These are phyloP conservation scores for Thripadectes ignobilis DNA, from an alignment of 2,797 vertebrate genomes.

Conservation along the genomic window DNA sequence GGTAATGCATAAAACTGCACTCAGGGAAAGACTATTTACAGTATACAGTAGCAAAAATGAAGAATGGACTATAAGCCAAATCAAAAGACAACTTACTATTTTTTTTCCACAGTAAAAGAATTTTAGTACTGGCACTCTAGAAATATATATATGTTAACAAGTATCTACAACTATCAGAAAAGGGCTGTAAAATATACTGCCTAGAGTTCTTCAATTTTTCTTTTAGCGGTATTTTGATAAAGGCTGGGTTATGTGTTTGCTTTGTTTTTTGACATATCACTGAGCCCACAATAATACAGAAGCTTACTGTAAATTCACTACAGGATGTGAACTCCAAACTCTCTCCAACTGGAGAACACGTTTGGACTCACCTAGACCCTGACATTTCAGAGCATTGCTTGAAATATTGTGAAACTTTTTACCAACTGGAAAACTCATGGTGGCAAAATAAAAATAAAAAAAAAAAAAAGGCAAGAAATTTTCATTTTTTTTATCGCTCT, in stretches of 20 bases:
- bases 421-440: background rate
- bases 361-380: background rate
- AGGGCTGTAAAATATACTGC: background rate
- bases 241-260: background rate
- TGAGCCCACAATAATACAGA: background rate
- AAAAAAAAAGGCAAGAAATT: background rate
- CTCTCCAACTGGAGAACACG: background rate
- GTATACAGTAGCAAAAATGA: background rate
- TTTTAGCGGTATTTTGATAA: background rate
- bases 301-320: background rate
- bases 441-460: background rate
- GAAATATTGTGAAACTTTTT: background rate
- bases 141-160: background rate
- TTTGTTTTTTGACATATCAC: background rate
- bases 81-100: background rate
- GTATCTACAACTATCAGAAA: background rate
- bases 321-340: background rate
- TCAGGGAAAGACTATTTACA: background rate
- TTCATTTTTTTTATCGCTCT: background rate
- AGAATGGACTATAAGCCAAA: background rate
- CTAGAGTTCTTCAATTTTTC: background rate
- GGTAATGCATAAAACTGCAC: background rate
- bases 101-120: background rate
- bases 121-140: background rate
- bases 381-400: background rate